A percentile compares a stretch with the other conserved stretches of the same genome.
Conservation (phyloP, 2,113 vertebrate species). For the Tachysurus vachellii region DNA sequence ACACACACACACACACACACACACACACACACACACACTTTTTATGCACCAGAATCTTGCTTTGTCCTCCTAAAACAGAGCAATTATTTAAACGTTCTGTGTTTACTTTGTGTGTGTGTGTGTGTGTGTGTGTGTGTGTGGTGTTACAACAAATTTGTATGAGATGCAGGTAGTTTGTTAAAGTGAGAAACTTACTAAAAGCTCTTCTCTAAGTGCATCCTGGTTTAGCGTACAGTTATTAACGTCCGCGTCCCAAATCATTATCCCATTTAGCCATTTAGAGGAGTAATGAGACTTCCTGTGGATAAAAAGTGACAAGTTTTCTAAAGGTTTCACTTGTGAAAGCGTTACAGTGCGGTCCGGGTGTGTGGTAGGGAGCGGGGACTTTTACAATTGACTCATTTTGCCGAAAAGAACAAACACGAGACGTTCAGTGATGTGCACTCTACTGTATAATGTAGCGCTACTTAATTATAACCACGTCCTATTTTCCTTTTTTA, state of each 20-base stretch:
- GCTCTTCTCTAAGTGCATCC: conserved; percentile 11
- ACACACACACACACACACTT: background rate
- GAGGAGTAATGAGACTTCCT: conserved; percentile 4
- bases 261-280: conserved; percentile 16
- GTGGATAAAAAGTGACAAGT: too few relatives aligned
- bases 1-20: background rate
- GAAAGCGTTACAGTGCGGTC: background rate
- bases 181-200: conserved; percentile 5
- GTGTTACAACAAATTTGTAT: background rate
- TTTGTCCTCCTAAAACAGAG: background rate
- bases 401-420: background rate
- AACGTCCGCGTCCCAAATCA: background rate
- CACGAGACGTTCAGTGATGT: background rate
- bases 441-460: background rate
- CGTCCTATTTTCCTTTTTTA: background rate
- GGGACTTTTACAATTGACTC: background rate
- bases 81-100: background rate
- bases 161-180: background rate
- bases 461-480: too few relatives aligned
- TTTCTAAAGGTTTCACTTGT: background rate
- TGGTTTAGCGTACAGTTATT: background rate
- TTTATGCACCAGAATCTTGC: background rate
- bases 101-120: too few relatives aligned
- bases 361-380: background rate
- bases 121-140: background rate